A percentile compares a stretch with the other conserved stretches of the same genome.
phyloP scores from a whole-genome alignment of 2,113 vertebrate genomes.

The Thamnaconus septentrionalis region DNA sequence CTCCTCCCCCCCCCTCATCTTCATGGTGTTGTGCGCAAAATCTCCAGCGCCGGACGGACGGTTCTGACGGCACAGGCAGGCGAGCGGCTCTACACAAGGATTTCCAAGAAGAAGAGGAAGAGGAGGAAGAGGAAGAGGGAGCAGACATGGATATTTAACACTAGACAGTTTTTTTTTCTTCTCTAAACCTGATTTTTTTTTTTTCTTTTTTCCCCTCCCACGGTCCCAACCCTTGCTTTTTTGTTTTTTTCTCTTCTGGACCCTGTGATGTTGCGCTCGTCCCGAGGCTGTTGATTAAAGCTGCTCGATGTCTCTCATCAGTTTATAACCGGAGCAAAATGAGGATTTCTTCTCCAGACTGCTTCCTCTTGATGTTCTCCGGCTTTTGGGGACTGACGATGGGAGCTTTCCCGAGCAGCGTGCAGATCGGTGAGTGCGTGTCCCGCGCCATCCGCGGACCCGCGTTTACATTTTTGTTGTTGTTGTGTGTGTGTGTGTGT shows the following conservation, averaged over 20 bases:
- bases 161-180: not conserved
- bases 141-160: constrained; percentile 79
- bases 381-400: constrained; percentile 90
- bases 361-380: constrained; percentile 90
- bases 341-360: constrained; percentile 91
- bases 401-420: constrained; percentile 97
- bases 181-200: not conserved
- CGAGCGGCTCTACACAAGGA: constrained; percentile 82
- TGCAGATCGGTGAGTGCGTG: constrained; percentile 90
- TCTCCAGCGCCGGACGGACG: constrained; percentile 80
- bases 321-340: constrained; percentile 87
- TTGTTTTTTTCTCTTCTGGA: not conserved
- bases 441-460: too few relatives aligned
- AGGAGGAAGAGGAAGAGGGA: constrained; percentile 39
- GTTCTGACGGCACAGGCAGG: constrained; percentile 57
- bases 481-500: too few relatives aligned
- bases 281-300: constrained; percentile 53
- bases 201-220: not conserved
- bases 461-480: too few relatives aligned
- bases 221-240: constrained; percentile 1
- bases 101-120: constrained; percentile 32
- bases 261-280: constrained; percentile 52
- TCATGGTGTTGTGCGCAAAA: constrained; percentile 78
- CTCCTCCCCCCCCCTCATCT: constrained; percentile 43
- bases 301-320: constrained; percentile 87